Conservation (phyloP, 2,797 vertebrate species). For the Botia kubotai region DNA sequence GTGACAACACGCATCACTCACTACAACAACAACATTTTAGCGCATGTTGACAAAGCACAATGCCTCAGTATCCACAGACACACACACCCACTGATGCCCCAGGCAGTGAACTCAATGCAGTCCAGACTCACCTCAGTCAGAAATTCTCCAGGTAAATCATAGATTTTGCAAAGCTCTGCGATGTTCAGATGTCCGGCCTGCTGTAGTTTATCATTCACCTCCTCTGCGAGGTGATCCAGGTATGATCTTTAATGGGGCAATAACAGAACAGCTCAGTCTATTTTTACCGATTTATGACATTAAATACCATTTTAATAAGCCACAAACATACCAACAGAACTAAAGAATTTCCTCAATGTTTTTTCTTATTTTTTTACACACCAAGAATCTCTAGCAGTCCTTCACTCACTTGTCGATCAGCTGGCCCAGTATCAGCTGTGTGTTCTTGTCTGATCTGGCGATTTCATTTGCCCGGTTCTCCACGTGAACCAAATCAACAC, state of each 20-base stretch:
- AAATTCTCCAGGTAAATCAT: slow-evolving; percentile 94
- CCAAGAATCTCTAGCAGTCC: not conserved
- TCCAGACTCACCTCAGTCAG: slow-evolving; percentile 82
- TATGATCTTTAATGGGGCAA: slow-evolving; percentile 78
- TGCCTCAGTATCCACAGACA: no score
- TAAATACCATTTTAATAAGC: not conserved
- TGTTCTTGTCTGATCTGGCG: slow-evolving; percentile 83
- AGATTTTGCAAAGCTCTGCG: slow-evolving; percentile 91
- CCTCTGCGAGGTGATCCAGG: slow-evolving; percentile 90
- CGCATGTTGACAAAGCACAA: no score
- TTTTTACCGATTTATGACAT: not conserved
- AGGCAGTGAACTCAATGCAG: not conserved
- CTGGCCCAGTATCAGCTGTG: slow-evolving; percentile 91
- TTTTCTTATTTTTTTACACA: not conserved
- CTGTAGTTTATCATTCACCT: slow-evolving; percentile 95
- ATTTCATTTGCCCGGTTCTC: slow-evolving; percentile 90
- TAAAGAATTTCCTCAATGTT: no score
- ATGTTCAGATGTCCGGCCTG: slow-evolving; percentile 90
- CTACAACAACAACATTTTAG: no score
- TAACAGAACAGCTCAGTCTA: slow-evolving; percentile 8
- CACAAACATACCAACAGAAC: not conserved
- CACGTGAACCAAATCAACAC: slow-evolving; percentile 93
- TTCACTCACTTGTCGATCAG: slow-evolving; percentile 89
- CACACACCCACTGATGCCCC: no score
- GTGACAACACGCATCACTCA: no score